Base-by-base conservation (phyloP, 2,113 vertebrate genomes). In the Lipophrys pholis region DNA sequence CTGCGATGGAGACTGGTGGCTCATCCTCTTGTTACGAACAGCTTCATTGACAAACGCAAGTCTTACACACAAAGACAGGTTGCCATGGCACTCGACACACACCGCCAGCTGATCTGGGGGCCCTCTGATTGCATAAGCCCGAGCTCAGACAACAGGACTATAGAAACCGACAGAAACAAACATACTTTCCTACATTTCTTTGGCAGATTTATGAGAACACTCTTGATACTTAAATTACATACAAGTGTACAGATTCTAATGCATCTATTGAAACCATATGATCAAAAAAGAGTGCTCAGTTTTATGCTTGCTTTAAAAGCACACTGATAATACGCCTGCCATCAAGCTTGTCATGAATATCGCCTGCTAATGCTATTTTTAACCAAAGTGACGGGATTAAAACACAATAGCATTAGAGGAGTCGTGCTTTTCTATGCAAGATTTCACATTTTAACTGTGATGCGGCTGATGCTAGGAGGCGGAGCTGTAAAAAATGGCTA, bases 51-150 rank as follows among this genome's bases (percentile, higher is more conserved):
- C 82, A 45, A 69, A 69, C 51, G 30, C 30, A 11, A 21, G 46
- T 70, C 77, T 73, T 16, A 69, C 81, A 75, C 85, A 85, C 82
- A 75, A 46, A 82, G 49, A 88, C 76, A 17, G 68, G 85, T 86
- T 89, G 79, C 86, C 68, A 91, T 86, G 81, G 77, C 69, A 6
- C 76, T 77, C 7, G 46, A 77, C 54, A 83, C 79, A 85, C 80
- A 79, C 59, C 59, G 75, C 79, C 72, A 76, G 80, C 73, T 85
- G 82, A 85, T 86, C 61, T 8, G 39, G 64, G 64, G 57, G 55
- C 73, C 64, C 58, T 68, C 54, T 77, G 77, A 88, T 85, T 87
- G 35, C 84, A 78, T 87, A 90, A 90, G 49, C 74, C 77, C 78
- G 50, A 67, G 60, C 78, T 84, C 76, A 90, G 78, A 85, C 82